These are phyloP conservation scores for Spatula clypeata DNA, from an alignment of 2,797 vertebrate genomes.

Conservation along the genomic window DNA sequence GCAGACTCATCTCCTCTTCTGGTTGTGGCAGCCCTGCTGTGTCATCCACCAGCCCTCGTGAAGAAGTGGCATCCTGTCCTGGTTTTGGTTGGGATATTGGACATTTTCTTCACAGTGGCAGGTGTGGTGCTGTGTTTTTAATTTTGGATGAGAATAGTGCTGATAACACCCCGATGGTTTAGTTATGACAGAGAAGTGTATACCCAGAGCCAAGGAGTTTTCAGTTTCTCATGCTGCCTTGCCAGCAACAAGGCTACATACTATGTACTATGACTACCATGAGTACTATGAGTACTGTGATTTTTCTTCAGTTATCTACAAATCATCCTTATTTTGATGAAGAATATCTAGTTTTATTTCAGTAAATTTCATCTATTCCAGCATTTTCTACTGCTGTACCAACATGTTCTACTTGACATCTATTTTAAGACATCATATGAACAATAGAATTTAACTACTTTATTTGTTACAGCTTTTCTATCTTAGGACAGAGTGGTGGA, in stretches of 20 bases:
- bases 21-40: too few species aligned
- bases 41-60: too few species aligned
- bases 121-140: too few species aligned
- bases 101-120: too few species aligned
- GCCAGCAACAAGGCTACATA: too few species aligned
- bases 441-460: neutral
- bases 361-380: neutral
- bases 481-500: neutral
- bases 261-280: neutral
- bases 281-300: neutral
- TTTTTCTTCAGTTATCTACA: conserved; percentile 29
- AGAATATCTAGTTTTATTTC: neutral
- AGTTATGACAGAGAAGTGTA: too few species aligned
- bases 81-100: too few species aligned
- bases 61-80: neutral
- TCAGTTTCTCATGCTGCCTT: too few species aligned
- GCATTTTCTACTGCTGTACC: neutral
- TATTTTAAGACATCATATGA: neutral
- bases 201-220: too few species aligned
- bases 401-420: neutral
- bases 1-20: too few species aligned
- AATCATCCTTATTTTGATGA: conserved; percentile 24
- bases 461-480: neutral
- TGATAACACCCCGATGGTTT: too few species aligned
- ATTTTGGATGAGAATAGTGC: too few species aligned